phyloP scores from a whole-genome alignment of 2,113 vertebrate genomes.

The Thermophis baileyi region DNA sequence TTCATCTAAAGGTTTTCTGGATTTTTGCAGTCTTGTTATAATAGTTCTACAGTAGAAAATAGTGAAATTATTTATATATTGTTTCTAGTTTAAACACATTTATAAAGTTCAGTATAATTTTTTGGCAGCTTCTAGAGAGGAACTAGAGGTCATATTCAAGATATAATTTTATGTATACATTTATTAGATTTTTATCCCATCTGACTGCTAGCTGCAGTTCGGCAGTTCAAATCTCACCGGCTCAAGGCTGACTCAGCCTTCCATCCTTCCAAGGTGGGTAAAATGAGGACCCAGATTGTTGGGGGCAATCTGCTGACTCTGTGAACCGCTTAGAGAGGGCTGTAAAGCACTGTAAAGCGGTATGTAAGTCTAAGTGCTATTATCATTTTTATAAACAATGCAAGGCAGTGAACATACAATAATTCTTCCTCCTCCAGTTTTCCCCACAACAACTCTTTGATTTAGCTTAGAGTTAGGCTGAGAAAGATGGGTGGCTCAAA shows the following conservation, averaged over 20 bases:
- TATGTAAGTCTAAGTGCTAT: too few relatives aligned
- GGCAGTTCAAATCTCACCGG: too few relatives aligned
- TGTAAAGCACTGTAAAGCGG: too few relatives aligned
- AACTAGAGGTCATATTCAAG: neutral
- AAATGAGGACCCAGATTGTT: too few relatives aligned
- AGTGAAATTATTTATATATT: neutral
- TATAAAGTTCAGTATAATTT: neutral
- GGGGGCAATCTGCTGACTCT: too few relatives aligned
- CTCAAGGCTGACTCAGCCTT: too few relatives aligned
- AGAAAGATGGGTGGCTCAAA: neutral
- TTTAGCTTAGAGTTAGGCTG: neutral
- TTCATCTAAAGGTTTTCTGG: neutral
- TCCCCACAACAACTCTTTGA: neutral
- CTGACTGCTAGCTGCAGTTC: too few relatives aligned
- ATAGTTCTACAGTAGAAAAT: neutral
- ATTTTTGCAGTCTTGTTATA: neutral
- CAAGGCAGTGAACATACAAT: neutral
- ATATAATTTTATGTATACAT: neutral
- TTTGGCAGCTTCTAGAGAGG: neutral
- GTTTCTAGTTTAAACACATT: neutral
- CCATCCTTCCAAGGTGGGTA: too few relatives aligned
- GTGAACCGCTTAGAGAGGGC: too few relatives aligned
- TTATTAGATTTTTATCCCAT: neutral
- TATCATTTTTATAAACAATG: neutral
- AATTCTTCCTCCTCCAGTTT: neutral